Evolutionary conservation across 2,888 invertebrate species (phyloP), one percentile per base, ranked within the genome.

Genomic region (Thalpophila matura): DNA sequence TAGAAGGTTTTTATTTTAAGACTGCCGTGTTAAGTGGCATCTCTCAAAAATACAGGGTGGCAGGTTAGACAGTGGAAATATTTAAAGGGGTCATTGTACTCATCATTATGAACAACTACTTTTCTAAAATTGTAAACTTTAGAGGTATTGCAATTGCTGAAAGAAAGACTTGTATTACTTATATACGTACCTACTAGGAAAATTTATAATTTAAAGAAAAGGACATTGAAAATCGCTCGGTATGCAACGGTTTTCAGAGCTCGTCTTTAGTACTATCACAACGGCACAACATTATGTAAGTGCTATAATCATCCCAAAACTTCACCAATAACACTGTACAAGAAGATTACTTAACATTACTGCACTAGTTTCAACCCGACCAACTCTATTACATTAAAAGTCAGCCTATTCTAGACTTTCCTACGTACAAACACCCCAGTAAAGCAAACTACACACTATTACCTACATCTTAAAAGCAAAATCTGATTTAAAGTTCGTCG

Each of bases 401-500:
- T 66, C 42, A 51, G 22, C 18, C 42, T 37, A 57, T 68, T 47
- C 54, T 43, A 66, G 59, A 49, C 58, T 59, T 26, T 14, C 33
- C 26, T 33, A 80, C 49, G 73, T 45, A 47, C 61, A 62, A 70
- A 72, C 61, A 57, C 56, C 57, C 56, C 60, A 45, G 67, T 68
- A 65, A 69, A 54, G 54, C 65, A 74, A 78, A 80, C 63, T 77
- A 66, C 69, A 51, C 66, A 72, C 73, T 76, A 84, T 82, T 84
- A 87, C 81, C 81, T 80, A 80, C 82, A 84, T 84, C 77, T 86
- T 85, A 81, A 86, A 85, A 83, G 82, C 75, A 83, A 84, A 87
- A 89, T 87, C 85, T 83, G 86, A 89, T 90, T 88, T 86, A 86
- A 90, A 90, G 79, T 88, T 83, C 83, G 77, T 74, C 63, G 74